Conservation (phyloP, 2,113 vertebrate species). For the Sander vitreus region DNA sequence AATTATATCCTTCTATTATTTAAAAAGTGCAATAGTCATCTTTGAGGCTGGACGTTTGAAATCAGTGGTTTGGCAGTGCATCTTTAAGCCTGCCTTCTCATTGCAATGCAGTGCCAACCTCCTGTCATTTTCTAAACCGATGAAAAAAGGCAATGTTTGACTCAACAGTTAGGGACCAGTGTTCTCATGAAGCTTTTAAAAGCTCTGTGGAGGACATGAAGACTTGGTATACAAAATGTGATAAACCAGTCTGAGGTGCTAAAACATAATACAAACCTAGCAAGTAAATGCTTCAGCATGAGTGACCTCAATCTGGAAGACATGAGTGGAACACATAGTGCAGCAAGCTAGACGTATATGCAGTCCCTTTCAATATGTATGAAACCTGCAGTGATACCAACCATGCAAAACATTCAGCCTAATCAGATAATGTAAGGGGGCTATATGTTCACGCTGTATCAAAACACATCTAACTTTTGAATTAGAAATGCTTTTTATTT, state of each 20-base stretch:
- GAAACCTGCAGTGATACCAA: constrained; percentile 62
- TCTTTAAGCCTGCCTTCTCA: neutral
- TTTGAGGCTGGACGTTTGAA: constrained; percentile 15
- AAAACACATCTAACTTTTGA: constrained; percentile 68
- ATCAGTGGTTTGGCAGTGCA: neutral
- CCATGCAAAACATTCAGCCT: constrained; percentile 66
- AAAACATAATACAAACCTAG: constrained; percentile 30
- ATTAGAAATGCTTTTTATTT: constrained; percentile 63
- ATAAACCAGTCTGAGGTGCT: constrained; percentile 27
- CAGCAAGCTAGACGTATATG: constrained; percentile 35
- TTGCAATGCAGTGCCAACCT: neutral
- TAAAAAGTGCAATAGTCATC: constrained; percentile 30
- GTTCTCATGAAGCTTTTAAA: neutral
- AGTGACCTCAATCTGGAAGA: constrained; percentile 70
- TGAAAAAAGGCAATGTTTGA: neutral
- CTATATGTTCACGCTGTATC: constrained; percentile 63
- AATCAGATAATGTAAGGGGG: constrained; percentile 58
- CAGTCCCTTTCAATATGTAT: constrained; percentile 66
- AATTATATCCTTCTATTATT: constrained; percentile 33
- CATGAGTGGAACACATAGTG: constrained; percentile 47
- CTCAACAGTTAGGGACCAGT: neutral
- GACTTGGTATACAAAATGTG: constrained; percentile 1
- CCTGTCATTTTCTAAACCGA: neutral
- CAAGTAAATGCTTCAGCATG: constrained; percentile 52
- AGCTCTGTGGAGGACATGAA: constrained; percentile 9